Evolutionary conservation across 2,888 invertebrate genomes (phyloP).

Genomic region (Dusona sp.): DNA sequence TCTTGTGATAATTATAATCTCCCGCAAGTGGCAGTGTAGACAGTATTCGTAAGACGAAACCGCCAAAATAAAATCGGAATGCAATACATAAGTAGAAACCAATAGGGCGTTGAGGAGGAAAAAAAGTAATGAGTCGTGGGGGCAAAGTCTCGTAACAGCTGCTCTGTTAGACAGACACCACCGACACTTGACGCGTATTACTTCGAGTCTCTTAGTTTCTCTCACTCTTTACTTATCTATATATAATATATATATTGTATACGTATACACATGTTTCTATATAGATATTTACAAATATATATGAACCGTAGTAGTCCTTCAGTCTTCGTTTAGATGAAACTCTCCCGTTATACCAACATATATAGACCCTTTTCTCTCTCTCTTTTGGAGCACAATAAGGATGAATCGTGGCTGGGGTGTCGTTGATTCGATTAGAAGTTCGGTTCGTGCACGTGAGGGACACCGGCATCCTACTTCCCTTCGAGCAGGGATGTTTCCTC

Average conservation of each 20-base stretch:
- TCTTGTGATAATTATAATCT: background rate
- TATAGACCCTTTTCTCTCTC: constrained; percentile 63
- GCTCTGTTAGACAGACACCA: constrained; percentile 44
- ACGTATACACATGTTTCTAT: background rate
- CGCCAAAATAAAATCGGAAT: background rate
- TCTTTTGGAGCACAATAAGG: constrained; percentile 62
- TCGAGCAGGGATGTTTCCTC: constrained; percentile 26
- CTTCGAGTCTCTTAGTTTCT: constrained; percentile 25
- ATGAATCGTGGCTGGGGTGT: constrained; percentile 76
- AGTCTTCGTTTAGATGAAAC: constrained; percentile 44
- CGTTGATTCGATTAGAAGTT: constrained; percentile 79
- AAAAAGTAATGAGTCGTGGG: background rate
- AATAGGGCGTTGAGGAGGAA: background rate
- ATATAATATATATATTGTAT: constrained; percentile 20
- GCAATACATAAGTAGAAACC: constrained; percentile 8
- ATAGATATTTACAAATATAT: constrained; percentile 3
- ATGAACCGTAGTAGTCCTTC: constrained; percentile 23
- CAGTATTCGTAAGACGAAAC: background rate
- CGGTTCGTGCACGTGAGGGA: constrained; percentile 75
- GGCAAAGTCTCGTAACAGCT: constrained; percentile 58
- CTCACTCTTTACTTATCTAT: constrained; percentile 24
- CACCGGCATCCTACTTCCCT: constrained; percentile 31
- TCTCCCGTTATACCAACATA: constrained; percentile 28
- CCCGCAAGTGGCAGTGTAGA: background rate
- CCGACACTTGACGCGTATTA: constrained; percentile 43